Conservation (phyloP, 2,888 invertebrate genomes). For the Anthophora plumipes region DNA sequence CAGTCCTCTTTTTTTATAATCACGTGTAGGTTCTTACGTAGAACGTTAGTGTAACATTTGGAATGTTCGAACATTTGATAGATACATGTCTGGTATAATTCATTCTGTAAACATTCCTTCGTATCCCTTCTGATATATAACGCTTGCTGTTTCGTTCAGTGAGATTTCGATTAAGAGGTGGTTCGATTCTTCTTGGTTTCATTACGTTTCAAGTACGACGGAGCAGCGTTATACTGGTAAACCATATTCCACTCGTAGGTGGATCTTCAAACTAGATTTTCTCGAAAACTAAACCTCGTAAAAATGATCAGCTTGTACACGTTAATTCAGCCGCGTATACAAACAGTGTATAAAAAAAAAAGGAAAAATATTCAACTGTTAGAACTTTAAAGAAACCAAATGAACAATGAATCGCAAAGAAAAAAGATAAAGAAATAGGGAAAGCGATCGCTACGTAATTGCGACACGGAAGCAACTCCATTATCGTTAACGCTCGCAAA, state of each 20-base stretch:
- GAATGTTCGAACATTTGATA: neutral
- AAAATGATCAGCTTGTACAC: too few relatives aligned
- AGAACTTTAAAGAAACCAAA: neutral
- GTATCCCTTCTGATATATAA: neutral
- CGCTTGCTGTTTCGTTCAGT: too few relatives aligned
- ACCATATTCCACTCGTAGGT: too few relatives aligned
- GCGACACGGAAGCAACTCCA: constrained; percentile 14
- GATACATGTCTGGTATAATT: neutral
- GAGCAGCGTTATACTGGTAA: too few relatives aligned
- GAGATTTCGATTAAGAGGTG: neutral
- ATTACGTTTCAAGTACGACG: too few relatives aligned
- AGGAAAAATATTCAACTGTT: neutral
- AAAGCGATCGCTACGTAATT: neutral
- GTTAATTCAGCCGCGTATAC: too few relatives aligned
- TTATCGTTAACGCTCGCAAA: constrained; percentile 35
- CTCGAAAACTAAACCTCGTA: too few relatives aligned
- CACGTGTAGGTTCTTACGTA: neutral
- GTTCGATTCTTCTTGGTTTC: neutral
- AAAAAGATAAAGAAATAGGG: too few relatives aligned
- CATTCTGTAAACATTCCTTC: too few relatives aligned
- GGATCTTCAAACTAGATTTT: too few relatives aligned
- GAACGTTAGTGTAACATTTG: neutral
- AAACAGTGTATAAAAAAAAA: too few relatives aligned
- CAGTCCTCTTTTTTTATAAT: neutral
- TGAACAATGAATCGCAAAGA: too few relatives aligned